Evolutionary conservation across 1,140 invertebrate species (phyloP).

Genomic region (Paracyclopina nana): DNA sequence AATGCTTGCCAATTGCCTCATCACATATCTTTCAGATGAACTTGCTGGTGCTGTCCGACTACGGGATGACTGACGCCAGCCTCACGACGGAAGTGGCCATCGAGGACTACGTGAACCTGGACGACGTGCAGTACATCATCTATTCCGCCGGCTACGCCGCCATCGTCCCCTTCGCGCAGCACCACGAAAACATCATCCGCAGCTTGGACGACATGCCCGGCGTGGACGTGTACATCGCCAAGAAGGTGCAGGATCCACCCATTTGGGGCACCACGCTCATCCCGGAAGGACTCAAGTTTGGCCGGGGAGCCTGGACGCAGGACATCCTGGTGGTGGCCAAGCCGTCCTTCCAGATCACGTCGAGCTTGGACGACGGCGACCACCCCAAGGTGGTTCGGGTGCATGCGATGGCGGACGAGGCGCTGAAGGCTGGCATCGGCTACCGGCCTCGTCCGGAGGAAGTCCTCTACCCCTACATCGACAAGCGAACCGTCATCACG

Average conservation of each 20-base stretch:
- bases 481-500: too few relatives aligned
- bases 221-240: neutral
- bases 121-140: neutral
- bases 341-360: too few relatives aligned
- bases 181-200: neutral
- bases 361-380: too few relatives aligned
- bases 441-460: too few relatives aligned
- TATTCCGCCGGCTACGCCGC: neutral
- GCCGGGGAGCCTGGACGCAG: neutral
- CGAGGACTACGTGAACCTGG: neutral
- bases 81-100: neutral
- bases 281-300: neutral
- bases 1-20: neutral
- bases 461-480: too few relatives aligned
- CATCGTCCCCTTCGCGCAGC: neutral
- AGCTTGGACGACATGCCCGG: neutral
- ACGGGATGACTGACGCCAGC: neutral
- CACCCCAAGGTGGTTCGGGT: too few relatives aligned
- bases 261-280: neutral
- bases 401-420: too few relatives aligned
- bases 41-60: constrained; percentile 1
- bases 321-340: neutral
- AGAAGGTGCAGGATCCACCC: neutral
- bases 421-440: too few relatives aligned
- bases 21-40: neutral